Conservation (phyloP, 2,113 vertebrate species). For the Callorhinus ursinus region DNA sequence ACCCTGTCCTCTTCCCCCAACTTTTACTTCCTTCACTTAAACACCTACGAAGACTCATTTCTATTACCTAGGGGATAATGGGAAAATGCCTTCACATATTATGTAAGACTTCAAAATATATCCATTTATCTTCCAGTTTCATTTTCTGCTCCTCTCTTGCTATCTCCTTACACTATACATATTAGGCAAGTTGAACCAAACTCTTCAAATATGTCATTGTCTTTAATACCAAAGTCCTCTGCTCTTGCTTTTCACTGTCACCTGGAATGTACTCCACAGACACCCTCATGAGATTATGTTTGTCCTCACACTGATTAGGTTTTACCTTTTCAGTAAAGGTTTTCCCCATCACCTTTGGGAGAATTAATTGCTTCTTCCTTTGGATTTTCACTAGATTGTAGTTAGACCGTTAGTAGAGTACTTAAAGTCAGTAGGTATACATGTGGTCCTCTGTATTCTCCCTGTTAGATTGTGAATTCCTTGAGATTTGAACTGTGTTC, state of each 20-base stretch:
- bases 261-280: not conserved
- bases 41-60: not conserved
- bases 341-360: not conserved
- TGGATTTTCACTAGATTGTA: not conserved
- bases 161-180: not conserved
- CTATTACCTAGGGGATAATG: not conserved
- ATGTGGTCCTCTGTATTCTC: not conserved
- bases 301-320: not conserved
- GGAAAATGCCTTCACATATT: not conserved
- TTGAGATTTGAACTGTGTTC: not conserved
- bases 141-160: not conserved
- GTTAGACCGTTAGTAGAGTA: not conserved
- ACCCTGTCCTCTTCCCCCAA: not conserved
- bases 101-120: not conserved
- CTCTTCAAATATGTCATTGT: not conserved
- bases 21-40: not conserved
- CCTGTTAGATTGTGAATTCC: not conserved
- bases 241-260: not conserved
- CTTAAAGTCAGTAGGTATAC: not conserved
- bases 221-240: not conserved
- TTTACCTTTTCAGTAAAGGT: not conserved
- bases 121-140: not conserved
- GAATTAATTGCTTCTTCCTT: not conserved
- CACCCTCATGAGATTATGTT: not conserved
- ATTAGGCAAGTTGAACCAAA: not conserved